Evolutionary conservation across 2,888 invertebrate species (phyloP), one percentile per base, ranked within the genome.

Genomic region (Linnaemya vulpina): DNA sequence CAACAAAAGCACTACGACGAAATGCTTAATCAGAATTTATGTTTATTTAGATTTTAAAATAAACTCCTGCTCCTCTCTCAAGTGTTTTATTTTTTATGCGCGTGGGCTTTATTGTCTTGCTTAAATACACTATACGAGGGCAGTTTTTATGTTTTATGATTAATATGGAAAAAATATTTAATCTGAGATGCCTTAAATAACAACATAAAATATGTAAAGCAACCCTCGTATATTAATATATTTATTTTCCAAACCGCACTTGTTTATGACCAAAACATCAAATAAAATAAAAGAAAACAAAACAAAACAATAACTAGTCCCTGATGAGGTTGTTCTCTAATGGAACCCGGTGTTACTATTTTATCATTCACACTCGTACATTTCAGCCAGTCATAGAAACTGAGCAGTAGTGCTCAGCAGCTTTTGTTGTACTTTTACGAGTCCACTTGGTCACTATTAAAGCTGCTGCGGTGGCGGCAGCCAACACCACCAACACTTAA

Each of bases 1-100:
- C 22, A 70, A 25, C n/a, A 67, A 67, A 58, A 58, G 51, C 62
- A 40, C 38, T n/a, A 62, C 65, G 49, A 40, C 65, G 10, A 67
- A 77, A 62, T 77, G 55, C 74, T 81, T 78, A 85, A 78, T 82
- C 77, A 78, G 74, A 81, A 85, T 71, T 82, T 74, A 78, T 78
- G 78, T 82, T 85, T 82, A 78, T 75, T 85, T 78, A 81, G 74
- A 85, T 85, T 85, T 84, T 77, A 43, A 80, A 62, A 40, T 1
- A 67, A 85, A 65, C 63, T 85, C 74, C 63, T 65, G 70, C 63
- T 74, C 40, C 67, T 73, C 67, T 73, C 60, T 49, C n/a, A 67
- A 60, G n/a, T 43, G 22, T 71, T 78, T 78, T 51, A n/a, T 0
- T 75, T 70, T 49, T 17, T 71, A 17, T 43, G 15, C 20, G 43